phyloP scores from a whole-genome alignment of 2,888 invertebrate genomes.

The Drymonia ruficornis region DNA sequence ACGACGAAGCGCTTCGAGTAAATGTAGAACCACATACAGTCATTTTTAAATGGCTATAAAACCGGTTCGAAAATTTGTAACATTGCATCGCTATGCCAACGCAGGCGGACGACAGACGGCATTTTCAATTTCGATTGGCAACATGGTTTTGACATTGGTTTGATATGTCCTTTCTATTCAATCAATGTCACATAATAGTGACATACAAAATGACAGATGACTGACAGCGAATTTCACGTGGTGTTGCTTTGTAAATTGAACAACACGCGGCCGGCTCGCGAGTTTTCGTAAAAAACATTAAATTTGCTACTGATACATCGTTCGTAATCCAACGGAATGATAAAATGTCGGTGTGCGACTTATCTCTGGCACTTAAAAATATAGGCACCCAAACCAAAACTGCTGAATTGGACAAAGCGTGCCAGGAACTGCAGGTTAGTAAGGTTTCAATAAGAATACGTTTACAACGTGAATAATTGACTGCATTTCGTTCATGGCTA shows the following conservation, averaged over 20 bases:
- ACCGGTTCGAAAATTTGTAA: too few relatives aligned
- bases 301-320: slow-evolving; percentile 11
- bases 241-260: slow-evolving; percentile 22
- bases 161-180: too few relatives aligned
- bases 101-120: too few relatives aligned
- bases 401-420: slow-evolving; percentile 54
- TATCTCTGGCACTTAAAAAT: slow-evolving; percentile 41
- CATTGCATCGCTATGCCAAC: too few relatives aligned
- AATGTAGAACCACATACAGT: too few relatives aligned
- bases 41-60: too few relatives aligned
- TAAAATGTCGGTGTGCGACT: slow-evolving; percentile 46
- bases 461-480: not conserved
- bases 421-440: slow-evolving; percentile 62
- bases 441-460: slow-evolving; percentile 7
- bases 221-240: slow-evolving; percentile 31
- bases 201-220: too few relatives aligned
- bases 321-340: slow-evolving; percentile 27
- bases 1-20: too few relatives aligned
- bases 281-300: slow-evolving; percentile 11
- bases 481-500: too few relatives aligned
- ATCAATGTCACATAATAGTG: too few relatives aligned
- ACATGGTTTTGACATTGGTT: too few relatives aligned
- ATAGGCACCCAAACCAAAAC: slow-evolving; percentile 52
- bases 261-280: slow-evolving; percentile 42
- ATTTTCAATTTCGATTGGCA: too few relatives aligned